These are phyloP conservation scores for Drosophila anomelani DNA, from an alignment of 2,888 invertebrate genomes.

Conservation along the genomic window DNA sequence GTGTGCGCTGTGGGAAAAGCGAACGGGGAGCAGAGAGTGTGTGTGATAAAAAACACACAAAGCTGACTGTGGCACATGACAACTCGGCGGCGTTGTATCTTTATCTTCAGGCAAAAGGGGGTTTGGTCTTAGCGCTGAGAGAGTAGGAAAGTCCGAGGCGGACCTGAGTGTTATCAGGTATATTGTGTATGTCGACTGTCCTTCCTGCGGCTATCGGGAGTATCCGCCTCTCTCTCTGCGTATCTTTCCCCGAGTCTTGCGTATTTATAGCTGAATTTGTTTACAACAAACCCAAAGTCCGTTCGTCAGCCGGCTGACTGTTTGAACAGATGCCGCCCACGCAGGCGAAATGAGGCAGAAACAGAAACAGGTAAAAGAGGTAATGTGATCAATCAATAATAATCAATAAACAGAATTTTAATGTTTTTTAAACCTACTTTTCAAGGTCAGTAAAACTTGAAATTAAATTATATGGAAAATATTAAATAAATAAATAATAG, in stretches of 20 bases:
- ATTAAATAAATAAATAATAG: no score
- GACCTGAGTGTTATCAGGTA: slow-evolving; percentile 63
- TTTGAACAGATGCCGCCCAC: slow-evolving; percentile 45
- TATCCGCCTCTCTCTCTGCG: slow-evolving; percentile 11
- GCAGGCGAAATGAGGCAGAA: slow-evolving; percentile 1
- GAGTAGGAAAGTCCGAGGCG: slow-evolving; percentile 54
- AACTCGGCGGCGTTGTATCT: slow-evolving; percentile 54
- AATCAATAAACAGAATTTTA: background rate
- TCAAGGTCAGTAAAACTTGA: background rate
- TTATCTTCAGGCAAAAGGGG: slow-evolving; percentile 51
- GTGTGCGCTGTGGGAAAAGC: slow-evolving; percentile 1
- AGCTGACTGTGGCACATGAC: slow-evolving; percentile 63
- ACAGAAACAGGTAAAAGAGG: slow-evolving; percentile 11
- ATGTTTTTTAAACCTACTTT: background rate
- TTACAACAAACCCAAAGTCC: slow-evolving; percentile 71
- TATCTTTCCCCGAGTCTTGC: slow-evolving; percentile 6
- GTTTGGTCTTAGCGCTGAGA: slow-evolving; percentile 33
- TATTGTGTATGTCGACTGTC: slow-evolving; percentile 35
- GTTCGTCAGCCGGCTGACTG: slow-evolving; percentile 47
- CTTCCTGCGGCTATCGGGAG: slow-evolving; percentile 41
- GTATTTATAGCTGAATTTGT: slow-evolving; percentile 43
- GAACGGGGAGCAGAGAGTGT: slow-evolving; percentile 52
- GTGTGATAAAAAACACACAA: slow-evolving; percentile 61
- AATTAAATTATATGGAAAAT: background rate
- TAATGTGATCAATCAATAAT: background rate